A percentile compares a stretch with the other conserved stretches of the same genome.
phyloP scores from a whole-genome alignment of 2,113 vertebrate genomes.

The Ellobius talpinus region DNA sequence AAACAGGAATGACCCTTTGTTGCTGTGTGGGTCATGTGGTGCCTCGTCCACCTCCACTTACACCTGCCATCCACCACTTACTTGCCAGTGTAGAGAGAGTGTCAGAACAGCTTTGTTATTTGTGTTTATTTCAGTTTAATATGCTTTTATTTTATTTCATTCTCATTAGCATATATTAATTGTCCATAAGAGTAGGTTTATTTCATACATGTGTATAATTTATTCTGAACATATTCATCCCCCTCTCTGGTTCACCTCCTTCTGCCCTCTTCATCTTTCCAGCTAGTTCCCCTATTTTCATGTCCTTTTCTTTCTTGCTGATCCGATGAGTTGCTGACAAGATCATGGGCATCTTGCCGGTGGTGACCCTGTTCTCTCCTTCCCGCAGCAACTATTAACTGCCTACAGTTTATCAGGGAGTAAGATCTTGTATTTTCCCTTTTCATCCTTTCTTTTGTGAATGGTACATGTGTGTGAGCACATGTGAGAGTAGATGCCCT shows the following conservation, averaged over 20 bases:
- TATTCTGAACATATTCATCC: neutral
- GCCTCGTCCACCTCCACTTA: neutral
- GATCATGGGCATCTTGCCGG: neutral
- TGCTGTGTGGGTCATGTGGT: neutral
- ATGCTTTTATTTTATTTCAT: neutral
- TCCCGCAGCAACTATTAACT: neutral
- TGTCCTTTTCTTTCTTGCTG: neutral
- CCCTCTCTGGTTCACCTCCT: too few species aligned
- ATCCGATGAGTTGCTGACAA: neutral
- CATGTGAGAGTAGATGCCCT: neutral
- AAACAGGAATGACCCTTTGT: neutral
- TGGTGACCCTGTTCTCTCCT: neutral
- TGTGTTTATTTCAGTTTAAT: constrained; percentile 43
- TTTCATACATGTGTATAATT: neutral
- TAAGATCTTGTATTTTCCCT: neutral
- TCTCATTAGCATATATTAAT: neutral
- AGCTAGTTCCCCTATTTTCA: too few species aligned
- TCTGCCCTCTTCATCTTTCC: neutral
- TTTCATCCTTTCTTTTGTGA: neutral
- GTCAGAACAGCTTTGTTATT: neutral
- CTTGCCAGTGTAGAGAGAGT: neutral
- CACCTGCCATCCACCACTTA: neutral
- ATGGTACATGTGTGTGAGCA: neutral
- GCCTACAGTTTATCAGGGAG: neutral
- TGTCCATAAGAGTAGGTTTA: neutral